Conservation (phyloP, 2,113 vertebrate species). For the Pteruthius melanotis region DNA sequence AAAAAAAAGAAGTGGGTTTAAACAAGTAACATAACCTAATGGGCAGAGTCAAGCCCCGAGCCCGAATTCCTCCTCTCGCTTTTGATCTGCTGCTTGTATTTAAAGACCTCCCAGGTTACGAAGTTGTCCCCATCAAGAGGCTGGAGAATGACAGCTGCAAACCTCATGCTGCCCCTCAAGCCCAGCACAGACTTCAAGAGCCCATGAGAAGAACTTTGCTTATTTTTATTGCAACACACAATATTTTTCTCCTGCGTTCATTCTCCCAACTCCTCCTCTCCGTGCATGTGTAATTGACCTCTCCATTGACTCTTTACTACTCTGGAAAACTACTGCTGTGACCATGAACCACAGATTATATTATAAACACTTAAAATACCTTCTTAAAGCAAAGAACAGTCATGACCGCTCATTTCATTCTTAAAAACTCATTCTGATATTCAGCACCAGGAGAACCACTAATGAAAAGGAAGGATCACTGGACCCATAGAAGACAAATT, state of each 20-base stretch:
- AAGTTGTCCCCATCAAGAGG: not conserved
- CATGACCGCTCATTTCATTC: not conserved
- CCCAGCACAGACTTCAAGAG: not conserved
- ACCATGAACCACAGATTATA: not conserved
- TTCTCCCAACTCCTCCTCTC: not conserved
- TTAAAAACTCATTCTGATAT: not conserved
- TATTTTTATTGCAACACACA: not conserved
- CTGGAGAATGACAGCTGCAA: constrained; percentile 29
- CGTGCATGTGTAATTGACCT: not conserved
- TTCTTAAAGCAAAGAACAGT: not conserved
- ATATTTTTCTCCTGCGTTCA: not conserved
- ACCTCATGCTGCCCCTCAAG: not conserved
- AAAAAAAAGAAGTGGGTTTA: not conserved
- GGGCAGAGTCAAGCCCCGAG: not conserved
- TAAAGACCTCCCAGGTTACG: constrained; percentile 14
- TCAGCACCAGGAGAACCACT: not conserved
- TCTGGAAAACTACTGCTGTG: not conserved
- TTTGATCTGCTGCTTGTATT: constrained; percentile 10
- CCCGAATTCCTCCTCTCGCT: not conserved
- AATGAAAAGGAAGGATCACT: not conserved
- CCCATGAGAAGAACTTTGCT: not conserved
- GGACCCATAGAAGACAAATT: not conserved
- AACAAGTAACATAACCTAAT: not conserved
- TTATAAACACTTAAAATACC: not conserved
- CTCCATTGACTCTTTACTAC: not conserved